Evolutionary conservation across 2,888 invertebrate genomes (phyloP).

Genomic region (Amphipyra tragopoginis): DNA sequence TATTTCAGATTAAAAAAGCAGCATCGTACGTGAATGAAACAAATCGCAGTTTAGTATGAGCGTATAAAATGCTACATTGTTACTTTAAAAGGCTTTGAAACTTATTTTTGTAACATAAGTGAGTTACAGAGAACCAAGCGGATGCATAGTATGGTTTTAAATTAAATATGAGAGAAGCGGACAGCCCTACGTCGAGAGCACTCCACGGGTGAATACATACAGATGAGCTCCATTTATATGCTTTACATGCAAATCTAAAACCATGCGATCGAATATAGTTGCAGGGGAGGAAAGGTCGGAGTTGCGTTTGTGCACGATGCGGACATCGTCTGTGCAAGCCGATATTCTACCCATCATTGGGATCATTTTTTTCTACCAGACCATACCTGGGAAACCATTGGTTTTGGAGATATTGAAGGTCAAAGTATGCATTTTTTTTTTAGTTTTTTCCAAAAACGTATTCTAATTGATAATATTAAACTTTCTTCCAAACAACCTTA

Average conservation of each 20-base stretch:
- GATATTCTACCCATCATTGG: too few relatives aligned
- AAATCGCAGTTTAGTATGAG: conserved; percentile 2
- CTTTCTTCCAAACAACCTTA: too few relatives aligned
- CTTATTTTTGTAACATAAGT: conserved; percentile 27
- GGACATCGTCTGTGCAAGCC: conserved; percentile 1
- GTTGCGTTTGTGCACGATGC: conserved; percentile 14
- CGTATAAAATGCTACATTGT: conserved; percentile 11
- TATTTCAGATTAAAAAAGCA: background rate
- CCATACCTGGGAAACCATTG: too few relatives aligned
- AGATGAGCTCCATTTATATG: conserved; percentile 44
- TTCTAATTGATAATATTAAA: too few relatives aligned
- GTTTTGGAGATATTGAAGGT: too few relatives aligned
- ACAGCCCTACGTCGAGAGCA: conserved; percentile 29
- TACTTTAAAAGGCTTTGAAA: conserved; percentile 5
- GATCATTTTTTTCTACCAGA: too few relatives aligned
- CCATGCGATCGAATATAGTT: conserved; percentile 38
- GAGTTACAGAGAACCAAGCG: conserved; percentile 17
- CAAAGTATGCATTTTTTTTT: too few relatives aligned
- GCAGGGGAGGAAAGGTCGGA: conserved; percentile 26
- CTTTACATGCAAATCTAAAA: conserved; percentile 51
- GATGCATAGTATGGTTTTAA: conserved; percentile 34
- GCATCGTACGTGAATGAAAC: background rate
- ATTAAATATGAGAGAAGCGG: conserved; percentile 46
- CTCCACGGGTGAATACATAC: conserved; percentile 46
- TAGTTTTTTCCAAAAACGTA: too few relatives aligned